These are phyloP conservation scores for Enteromius unitaeniatus DNA, from an alignment of 2,797 vertebrate genomes.

Conservation along the genomic window DNA sequence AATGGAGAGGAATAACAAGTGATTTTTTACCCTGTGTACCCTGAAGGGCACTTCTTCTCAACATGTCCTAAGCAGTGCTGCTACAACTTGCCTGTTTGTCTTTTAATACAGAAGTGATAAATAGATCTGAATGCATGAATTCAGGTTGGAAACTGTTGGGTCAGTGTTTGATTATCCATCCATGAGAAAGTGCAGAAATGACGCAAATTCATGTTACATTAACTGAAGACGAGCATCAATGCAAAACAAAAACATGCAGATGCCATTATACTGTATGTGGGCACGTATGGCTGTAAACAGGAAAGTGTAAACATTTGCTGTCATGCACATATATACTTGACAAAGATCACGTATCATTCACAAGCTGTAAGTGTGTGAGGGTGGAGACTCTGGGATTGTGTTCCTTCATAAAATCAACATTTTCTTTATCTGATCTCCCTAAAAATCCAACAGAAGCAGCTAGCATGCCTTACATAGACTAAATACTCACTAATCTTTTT, in stretches of 20 bases:
- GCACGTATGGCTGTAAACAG: slow-evolving; percentile 43
- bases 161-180: slow-evolving; percentile 20
- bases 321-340: slow-evolving; percentile 47
- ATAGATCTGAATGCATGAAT: neutral
- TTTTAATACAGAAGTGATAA: slow-evolving; percentile 19
- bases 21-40: neutral
- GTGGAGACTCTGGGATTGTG: slow-evolving; percentile 53
- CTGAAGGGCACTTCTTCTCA: slow-evolving; percentile 17
- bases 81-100: slow-evolving; percentile 26
- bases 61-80: slow-evolving; percentile 10
- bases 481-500: slow-evolving; percentile 4
- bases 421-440: slow-evolving; percentile 45
- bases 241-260: neutral
- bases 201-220: neutral
- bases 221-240: neutral
- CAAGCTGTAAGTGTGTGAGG: slow-evolving; percentile 29
- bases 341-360: slow-evolving; percentile 50
- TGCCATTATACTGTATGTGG: slow-evolving; percentile 5
- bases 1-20: neutral
- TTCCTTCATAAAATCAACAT: slow-evolving; percentile 50
- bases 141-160: neutral
- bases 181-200: neutral
- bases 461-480: slow-evolving; percentile 28
- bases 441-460: slow-evolving; percentile 23
- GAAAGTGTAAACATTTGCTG: slow-evolving; percentile 47